Percentiles rank a stretch among this genome's conserved stretches.
Conservation (phyloP, 2,113 vertebrate genomes). For the Andinoacara biseriatus region DNA sequence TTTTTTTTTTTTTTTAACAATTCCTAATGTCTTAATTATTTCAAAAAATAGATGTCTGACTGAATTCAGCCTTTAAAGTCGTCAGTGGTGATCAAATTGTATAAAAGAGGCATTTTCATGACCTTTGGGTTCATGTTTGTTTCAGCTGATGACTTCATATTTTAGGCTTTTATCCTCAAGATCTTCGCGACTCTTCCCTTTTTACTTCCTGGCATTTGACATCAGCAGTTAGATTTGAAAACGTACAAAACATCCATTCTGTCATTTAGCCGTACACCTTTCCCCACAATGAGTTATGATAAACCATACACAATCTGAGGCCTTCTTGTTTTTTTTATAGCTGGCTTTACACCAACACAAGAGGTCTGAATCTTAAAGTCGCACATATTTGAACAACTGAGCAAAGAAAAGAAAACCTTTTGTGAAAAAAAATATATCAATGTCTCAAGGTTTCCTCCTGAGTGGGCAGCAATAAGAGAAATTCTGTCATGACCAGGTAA, state of each 20-base stretch:
- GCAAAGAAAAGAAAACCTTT: constrained; percentile 35
- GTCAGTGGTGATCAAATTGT: background rate
- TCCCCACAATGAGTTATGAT: constrained; percentile 9
- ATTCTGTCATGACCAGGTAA: constrained; percentile 32
- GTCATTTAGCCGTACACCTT: constrained; percentile 19
- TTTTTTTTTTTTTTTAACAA: background rate
- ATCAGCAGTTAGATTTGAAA: constrained; percentile 44
- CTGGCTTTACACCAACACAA: constrained; percentile 14
- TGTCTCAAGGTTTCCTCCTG: constrained; percentile 35
- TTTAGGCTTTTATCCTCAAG: constrained; percentile 55
- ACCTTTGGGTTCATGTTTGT: constrained; percentile 30
- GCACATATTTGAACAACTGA: background rate
- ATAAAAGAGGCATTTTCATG: constrained; percentile 20
- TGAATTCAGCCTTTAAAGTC: constrained; percentile 18
- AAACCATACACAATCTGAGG: background rate
- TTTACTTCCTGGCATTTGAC: constrained; percentile 40
- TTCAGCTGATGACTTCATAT: constrained; percentile 34
- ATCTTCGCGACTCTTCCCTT: constrained; percentile 9
- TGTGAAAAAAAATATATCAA: constrained; percentile 32
- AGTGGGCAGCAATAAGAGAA: constrained; percentile 14
- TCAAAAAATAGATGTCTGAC: background rate
- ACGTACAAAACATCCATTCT: constrained; percentile 45
- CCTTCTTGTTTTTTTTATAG: background rate
- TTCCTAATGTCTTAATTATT: constrained; percentile 4
- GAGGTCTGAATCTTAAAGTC: constrained; percentile 19